Evolutionary conservation across 2,113 vertebrate species (phyloP).

Genomic region (Cephalopterus ornatus): DNA sequence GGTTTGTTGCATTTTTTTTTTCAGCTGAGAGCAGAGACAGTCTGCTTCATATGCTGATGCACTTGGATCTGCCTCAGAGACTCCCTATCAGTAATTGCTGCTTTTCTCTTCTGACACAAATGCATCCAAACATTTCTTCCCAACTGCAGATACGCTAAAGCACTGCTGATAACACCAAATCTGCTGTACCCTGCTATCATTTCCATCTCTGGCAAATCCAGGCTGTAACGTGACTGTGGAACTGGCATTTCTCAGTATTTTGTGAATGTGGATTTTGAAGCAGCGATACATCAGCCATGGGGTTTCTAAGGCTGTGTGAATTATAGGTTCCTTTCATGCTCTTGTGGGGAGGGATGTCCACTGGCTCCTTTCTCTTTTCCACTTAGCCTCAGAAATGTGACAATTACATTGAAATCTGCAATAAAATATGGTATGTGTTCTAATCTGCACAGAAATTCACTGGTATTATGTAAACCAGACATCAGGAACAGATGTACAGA

Average conservation of each 20-base stretch:
- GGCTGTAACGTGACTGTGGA: background rate
- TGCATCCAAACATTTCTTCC: background rate
- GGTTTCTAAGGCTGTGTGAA: background rate
- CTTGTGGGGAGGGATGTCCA: background rate
- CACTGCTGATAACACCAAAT: background rate
- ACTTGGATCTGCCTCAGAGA: background rate
- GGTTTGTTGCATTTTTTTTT: background rate
- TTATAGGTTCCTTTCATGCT: background rate
- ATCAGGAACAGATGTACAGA: conserved; percentile 5
- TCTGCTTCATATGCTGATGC: background rate
- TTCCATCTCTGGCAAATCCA: conserved; percentile 12
- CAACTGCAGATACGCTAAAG: background rate
- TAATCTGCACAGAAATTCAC: background rate
- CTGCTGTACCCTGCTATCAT: background rate
- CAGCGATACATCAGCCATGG: background rate
- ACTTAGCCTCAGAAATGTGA: background rate
- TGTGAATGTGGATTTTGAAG: background rate
- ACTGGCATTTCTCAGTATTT: background rate
- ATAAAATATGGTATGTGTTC: background rate
- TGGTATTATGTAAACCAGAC: background rate
- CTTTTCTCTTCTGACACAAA: background rate
- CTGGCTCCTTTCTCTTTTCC: background rate
- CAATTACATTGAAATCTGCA: background rate
- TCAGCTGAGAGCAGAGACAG: background rate
- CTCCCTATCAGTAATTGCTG: background rate